phyloP scores from a whole-genome alignment of 2,888 invertebrate species.

The Eucera pruinosa region DNA sequence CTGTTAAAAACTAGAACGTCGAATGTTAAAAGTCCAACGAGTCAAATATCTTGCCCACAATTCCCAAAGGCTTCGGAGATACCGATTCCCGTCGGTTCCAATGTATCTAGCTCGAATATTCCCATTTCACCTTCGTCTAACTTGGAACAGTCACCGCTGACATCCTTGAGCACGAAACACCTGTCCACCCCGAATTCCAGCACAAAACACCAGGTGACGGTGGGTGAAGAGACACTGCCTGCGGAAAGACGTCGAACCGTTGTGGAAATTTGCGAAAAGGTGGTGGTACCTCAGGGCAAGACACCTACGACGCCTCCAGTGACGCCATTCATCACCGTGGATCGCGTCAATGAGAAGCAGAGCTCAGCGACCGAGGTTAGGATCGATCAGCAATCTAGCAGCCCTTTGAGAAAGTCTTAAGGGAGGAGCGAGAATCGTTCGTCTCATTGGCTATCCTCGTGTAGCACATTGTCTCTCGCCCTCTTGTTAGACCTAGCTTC shows the following conservation, averaged over 20 bases:
- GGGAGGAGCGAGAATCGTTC: conserved; percentile 14
- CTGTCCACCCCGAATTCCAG: conserved; percentile 36
- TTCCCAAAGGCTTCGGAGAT: conserved; percentile 68
- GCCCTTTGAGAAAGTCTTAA: conserved; percentile 68
- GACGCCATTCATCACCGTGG: conserved; percentile 80
- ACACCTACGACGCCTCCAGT: conserved; percentile 70
- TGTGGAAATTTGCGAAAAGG: conserved; percentile 82
- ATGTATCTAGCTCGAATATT: conserved; percentile 17
- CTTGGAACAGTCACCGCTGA: conserved; percentile 33
- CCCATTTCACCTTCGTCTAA: conserved; percentile 26
- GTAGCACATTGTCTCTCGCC: conserved; percentile 61
- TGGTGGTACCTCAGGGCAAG: conserved; percentile 76
- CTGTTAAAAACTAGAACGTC: conserved; percentile 60
- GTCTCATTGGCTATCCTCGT: conserved; percentile 58
- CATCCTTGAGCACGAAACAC: conserved; percentile 40
- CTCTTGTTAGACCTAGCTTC: conserved; percentile 54
- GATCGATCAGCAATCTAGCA: conserved; percentile 71
- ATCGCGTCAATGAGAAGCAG: conserved; percentile 73
- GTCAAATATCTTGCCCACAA: conserved; percentile 39
- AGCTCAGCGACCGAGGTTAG: conserved; percentile 74
- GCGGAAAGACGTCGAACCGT: conserved; percentile 77
- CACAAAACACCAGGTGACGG: conserved; percentile 64
- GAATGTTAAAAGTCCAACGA: conserved; percentile 55
- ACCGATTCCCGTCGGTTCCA: conserved; percentile 63
- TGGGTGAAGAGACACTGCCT: conserved; percentile 64